phyloP scores from a whole-genome alignment of 2,888 invertebrate species.

The Agonopterix arenella region DNA sequence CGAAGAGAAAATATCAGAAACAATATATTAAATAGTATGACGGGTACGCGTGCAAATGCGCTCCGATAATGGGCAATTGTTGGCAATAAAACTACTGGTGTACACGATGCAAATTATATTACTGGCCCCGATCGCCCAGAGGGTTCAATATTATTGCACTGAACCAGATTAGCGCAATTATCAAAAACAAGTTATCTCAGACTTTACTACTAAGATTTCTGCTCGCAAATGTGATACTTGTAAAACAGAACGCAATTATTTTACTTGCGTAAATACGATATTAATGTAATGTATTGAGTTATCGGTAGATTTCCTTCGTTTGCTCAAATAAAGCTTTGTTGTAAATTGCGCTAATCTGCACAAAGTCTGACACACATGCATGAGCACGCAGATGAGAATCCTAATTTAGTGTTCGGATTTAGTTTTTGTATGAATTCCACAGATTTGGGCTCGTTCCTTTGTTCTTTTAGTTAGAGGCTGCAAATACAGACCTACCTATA shows the following conservation, averaged over 20 bases:
- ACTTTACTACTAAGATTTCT: constrained; percentile 2
- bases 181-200: constrained; percentile 37
- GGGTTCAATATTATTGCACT: constrained; percentile 28
- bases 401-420: too few species aligned
- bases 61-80: constrained; percentile 52
- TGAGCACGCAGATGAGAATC: too few species aligned
- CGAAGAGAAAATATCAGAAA: constrained; percentile 15
- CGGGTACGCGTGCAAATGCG: constrained; percentile 47
- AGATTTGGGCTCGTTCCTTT: too few species aligned
- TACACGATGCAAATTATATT: constrained; percentile 57
- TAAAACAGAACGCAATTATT: not conserved
- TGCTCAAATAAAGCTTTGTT: not conserved
- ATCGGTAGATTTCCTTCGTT: not conserved
- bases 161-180: constrained; percentile 36
- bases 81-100: constrained; percentile 54
- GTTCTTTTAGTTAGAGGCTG: too few species aligned
- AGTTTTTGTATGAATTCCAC: too few species aligned
- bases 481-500: too few species aligned
- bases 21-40: constrained; percentile 46
- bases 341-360: constrained; percentile 1
- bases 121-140: constrained; percentile 29
- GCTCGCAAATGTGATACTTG: not conserved
- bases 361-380: not conserved
- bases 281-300: not conserved
- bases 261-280: not conserved